These are phyloP conservation scores for Eupsittula cactorum DNA, from an alignment of 2,113 vertebrate species.

Conservation along the genomic window DNA sequence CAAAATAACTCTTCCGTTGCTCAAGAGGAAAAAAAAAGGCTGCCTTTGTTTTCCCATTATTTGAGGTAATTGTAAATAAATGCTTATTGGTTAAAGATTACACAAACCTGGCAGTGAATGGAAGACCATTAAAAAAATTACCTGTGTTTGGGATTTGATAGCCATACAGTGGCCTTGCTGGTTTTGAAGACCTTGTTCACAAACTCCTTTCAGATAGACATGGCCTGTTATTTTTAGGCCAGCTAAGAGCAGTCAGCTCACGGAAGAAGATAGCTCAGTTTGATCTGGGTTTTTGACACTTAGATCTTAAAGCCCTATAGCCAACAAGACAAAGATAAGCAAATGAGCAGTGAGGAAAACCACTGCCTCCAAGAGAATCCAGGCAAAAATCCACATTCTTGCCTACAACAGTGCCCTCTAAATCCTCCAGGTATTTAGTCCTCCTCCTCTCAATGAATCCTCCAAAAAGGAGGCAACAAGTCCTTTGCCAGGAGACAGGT, in stretches of 20 bases:
- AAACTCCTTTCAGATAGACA: background rate
- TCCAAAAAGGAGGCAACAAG: background rate
- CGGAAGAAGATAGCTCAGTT: background rate
- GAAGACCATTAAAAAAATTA: slow-evolving; percentile 12
- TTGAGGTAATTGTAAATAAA: slow-evolving; percentile 29
- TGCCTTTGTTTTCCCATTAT: slow-evolving; percentile 45
- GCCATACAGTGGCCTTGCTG: background rate
- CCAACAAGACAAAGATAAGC: slow-evolving; percentile 31
- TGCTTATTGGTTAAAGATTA: background rate
- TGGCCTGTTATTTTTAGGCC: slow-evolving; percentile 41
- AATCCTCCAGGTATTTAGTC: background rate
- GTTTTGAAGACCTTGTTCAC: background rate
- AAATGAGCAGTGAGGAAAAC: background rate
- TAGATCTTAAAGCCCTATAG: slow-evolving; percentile 11
- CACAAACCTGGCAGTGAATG: background rate
- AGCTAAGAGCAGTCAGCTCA: background rate
- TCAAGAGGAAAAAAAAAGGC: background rate
- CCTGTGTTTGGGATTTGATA: background rate
- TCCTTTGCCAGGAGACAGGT: background rate
- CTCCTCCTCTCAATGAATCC: background rate
- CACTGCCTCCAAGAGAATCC: background rate
- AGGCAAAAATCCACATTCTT: background rate
- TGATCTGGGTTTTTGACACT: slow-evolving; percentile 19
- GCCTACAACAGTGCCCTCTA: background rate
- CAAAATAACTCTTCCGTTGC: slow-evolving; percentile 21